A percentile compares a stretch with the other conserved stretches of the same genome.
phyloP scores from a whole-genome alignment of 2,797 vertebrate species.

The Lagorchestes hirsutus region DNA sequence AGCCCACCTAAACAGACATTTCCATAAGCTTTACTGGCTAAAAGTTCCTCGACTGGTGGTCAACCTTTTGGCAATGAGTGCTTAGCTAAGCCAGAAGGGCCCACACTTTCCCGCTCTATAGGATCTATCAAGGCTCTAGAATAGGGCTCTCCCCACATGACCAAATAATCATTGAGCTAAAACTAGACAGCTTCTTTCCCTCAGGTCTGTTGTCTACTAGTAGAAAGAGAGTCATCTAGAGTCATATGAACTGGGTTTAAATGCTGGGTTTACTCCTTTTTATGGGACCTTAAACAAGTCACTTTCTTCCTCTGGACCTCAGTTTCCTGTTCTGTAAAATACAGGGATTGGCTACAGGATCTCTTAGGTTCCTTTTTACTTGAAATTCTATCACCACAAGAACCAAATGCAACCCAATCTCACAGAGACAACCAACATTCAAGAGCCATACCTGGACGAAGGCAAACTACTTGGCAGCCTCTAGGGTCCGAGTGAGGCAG shows the following conservation, averaged over 20 bases:
- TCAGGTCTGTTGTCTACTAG: not conserved
- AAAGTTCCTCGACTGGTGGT: not conserved
- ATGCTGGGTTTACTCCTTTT: not conserved
- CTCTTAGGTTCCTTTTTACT: not conserved
- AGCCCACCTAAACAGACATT: not conserved
- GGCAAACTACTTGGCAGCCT: constrained; percentile 94
- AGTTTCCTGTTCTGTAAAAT: not conserved
- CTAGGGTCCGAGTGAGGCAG: constrained; percentile 92
- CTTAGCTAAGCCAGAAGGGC: not conserved
- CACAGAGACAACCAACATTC: not conserved
- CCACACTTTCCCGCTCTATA: not conserved
- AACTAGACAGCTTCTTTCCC: not conserved
- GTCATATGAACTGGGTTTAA: not conserved
- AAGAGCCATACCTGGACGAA: constrained; percentile 91
- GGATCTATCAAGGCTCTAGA: not conserved
- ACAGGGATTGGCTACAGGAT: not conserved
- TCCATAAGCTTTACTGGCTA: not conserved
- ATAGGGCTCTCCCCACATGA: not conserved
- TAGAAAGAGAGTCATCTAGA: not conserved
- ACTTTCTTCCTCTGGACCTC: not conserved
- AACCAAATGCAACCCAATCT: not conserved
- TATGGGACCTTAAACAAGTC: not conserved
- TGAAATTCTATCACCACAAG: not conserved
- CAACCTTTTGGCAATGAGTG: not conserved
- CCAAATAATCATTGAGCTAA: not conserved